These are phyloP conservation scores for Poeciliopsis turrubarensis DNA, from an alignment of 2,113 vertebrate genomes.

Conservation along the genomic window DNA sequence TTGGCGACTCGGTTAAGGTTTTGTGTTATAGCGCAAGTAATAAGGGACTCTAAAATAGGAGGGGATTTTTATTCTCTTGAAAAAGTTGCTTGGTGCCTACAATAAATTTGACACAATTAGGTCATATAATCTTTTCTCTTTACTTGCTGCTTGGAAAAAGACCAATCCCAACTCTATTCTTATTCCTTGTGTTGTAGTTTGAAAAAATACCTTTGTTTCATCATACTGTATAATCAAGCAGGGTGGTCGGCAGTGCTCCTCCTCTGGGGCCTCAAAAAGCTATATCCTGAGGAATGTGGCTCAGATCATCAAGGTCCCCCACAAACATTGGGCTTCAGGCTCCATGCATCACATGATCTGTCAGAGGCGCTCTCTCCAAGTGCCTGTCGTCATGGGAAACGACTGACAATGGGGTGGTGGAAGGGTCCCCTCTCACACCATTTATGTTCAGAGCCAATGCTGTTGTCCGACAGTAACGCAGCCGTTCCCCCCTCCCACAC, in stretches of 20 bases:
- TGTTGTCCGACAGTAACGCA: constrained; percentile 39
- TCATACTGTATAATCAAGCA: background rate
- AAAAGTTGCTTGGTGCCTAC: constrained; percentile 8
- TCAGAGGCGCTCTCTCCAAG: constrained; percentile 40
- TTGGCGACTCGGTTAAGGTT: constrained; percentile 53
- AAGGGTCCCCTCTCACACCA: constrained; percentile 65
- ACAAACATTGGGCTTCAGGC: constrained; percentile 51
- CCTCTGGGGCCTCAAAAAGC: constrained; percentile 37
- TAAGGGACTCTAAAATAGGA: constrained; percentile 26
- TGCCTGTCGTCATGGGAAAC: constrained; percentile 65
- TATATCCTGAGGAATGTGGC: constrained; percentile 67
- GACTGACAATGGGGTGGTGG: constrained; percentile 56
- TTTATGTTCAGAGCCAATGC: constrained; percentile 61
- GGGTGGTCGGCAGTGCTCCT: constrained; percentile 3
- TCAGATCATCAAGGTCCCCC: constrained; percentile 62
- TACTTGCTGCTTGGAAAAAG: constrained; percentile 25
- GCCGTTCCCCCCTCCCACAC: constrained; percentile 10
- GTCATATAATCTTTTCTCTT: constrained; percentile 45
- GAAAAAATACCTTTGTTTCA: background rate
- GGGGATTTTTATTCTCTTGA: constrained; percentile 6
- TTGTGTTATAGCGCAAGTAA: constrained; percentile 48
- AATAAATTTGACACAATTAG: constrained; percentile 56
- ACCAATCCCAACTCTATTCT: constrained; percentile 12
- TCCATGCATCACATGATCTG: constrained; percentile 65
- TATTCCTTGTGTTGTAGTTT: background rate